Base-by-base conservation (phyloP, 2,113 vertebrate genomes). In the Dipodomys merriami region DNA sequence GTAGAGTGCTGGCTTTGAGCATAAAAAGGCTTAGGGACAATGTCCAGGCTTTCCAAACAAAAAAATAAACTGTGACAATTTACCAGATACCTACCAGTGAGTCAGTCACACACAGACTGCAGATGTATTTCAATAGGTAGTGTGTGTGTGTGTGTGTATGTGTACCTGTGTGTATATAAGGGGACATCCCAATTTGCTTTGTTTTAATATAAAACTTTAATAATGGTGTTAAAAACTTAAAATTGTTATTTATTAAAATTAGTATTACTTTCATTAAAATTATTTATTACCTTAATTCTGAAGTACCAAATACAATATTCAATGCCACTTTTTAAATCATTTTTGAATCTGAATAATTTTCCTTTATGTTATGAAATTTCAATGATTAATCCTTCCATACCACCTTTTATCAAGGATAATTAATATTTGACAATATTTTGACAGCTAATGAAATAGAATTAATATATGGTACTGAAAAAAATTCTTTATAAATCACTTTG, bases 361-460 rank as follows among this genome's bases (percentile, higher is more conserved):
- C 29, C 29, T 79, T 19, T 20, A 19, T 1, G 65, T 30, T 78
- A 3, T 91, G 25, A 7, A 79, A 57, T 90, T 90, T 91, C 29
- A 71, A 20, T 74, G 44, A 44, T 71, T 57, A 57, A 93, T 90
- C 5, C 23, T 30, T 93, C 33, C 57, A 4, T 86, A 44, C 2
- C 83, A 87, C 78, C 73, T 19, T 67, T 67, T 84, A 91, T 64
- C 46, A 68, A 62, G 23, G 6, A n/a, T 57, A 90, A 90, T 91
- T 93, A 94, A 95, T 60, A 81, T 80, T 73, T 81, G 67, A 72
- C 53, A 57, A 53, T 68, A 57, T 91, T 91, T 72, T 62, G 49
- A 64, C 35, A 95, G 60, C n/a, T 82, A 77, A 46, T 86, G 69
- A 83, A 53, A 85, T 68, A 83, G 65, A 39, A 20, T 91, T 87